Percentiles rank a stretch among this genome's conserved stretches.
Evolutionary conservation across 1,140 invertebrate species (phyloP).

Genomic region (Bombus confusus): DNA sequence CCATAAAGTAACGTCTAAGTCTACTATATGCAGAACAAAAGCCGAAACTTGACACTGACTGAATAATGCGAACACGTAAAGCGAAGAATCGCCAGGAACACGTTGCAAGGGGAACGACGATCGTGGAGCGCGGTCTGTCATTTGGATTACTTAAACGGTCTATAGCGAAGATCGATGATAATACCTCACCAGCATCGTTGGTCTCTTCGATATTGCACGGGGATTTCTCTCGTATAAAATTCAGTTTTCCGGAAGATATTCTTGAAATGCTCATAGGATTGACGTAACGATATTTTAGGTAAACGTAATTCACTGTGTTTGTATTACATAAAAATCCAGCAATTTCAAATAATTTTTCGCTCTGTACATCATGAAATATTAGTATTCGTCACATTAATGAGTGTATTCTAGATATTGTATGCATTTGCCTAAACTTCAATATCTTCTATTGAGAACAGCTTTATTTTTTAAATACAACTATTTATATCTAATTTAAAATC

Average conservation of each 20-base stretch:
- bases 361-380: too few relatives aligned
- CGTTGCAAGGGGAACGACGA: conserved; percentile 30
- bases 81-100: conserved; percentile 33
- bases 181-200: conserved; percentile 18
- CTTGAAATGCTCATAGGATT: not conserved
- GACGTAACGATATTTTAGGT: not conserved
- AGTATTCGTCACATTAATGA: too few relatives aligned
- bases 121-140: conserved; percentile 65
- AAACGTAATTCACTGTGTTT: not conserved
- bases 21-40: conserved; percentile 77
- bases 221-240: conserved; percentile 20
- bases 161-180: conserved; percentile 43
- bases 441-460: not conserved
- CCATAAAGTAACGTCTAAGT: conserved; percentile 77
- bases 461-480: not conserved
- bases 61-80: conserved; percentile 57
- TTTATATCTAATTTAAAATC: not conserved
- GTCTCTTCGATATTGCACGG: conserved; percentile 15
- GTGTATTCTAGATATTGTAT: not conserved
- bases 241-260: conserved; percentile 6
- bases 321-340: not conserved
- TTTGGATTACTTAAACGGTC: conserved; percentile 63
- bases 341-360: not conserved
- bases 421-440: not conserved
- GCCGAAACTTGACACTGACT: conserved; percentile 73